Percentiles rank a stretch among this genome's conserved stretches.
phyloP scores from a whole-genome alignment of 2,797 vertebrate species.

The Manis pentadactyla region DNA sequence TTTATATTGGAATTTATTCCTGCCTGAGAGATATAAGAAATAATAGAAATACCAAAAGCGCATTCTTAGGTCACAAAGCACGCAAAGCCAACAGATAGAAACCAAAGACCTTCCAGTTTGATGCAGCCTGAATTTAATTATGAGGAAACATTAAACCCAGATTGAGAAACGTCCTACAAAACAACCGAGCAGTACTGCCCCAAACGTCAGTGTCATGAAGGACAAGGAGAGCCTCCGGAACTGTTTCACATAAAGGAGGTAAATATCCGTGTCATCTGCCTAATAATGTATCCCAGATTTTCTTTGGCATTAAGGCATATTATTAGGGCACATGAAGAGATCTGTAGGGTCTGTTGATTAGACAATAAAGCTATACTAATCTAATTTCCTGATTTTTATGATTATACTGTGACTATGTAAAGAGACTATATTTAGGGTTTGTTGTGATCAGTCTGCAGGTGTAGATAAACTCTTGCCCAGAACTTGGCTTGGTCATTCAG shows the following conservation, averaged over 20 bases:
- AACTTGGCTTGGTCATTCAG: not conserved
- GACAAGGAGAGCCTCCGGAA: not conserved
- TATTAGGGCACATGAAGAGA: not conserved
- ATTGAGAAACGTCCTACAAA: not conserved
- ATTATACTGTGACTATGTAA: not conserved
- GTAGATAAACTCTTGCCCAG: not conserved
- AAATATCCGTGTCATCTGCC: not conserved
- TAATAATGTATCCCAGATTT: not conserved
- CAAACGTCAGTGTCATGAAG: not conserved
- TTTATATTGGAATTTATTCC: not conserved
- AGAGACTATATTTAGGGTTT: not conserved
- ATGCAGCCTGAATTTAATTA: slow-evolving; percentile 26
- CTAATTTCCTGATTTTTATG: not conserved
- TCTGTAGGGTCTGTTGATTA: not conserved
- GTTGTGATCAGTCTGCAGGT: not conserved
- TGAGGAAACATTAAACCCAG: not conserved
- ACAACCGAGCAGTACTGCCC: not conserved
- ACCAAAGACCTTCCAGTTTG: not conserved
- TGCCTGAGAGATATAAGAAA: not conserved
- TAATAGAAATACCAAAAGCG: not conserved
- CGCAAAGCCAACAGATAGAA: not conserved
- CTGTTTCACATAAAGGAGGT: not conserved
- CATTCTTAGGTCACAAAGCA: not conserved
- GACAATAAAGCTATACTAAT: not conserved
- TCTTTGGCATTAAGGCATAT: not conserved